Evolutionary conservation across 1,140 invertebrate genomes (phyloP), one percentile per base, ranked within the genome.

Genomic region (Cotesia chilonis): DNA sequence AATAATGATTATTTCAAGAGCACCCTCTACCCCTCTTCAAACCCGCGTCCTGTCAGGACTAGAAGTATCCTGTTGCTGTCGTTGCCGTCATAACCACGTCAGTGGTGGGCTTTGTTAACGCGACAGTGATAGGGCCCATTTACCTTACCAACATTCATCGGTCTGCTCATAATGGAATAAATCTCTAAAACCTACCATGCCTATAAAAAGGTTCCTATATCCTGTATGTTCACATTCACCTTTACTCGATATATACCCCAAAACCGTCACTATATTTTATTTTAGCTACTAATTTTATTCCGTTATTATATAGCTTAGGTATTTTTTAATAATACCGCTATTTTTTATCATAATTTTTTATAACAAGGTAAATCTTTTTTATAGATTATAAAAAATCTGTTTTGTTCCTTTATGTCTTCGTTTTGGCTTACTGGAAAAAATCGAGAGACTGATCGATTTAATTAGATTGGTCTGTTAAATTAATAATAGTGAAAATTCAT

Each of bases 91-190:
- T 78, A 78, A 81, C 75, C 80, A 81, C 77, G 79, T 82, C 80
- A 80, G 79, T 75, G 71, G 74, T 57, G 36, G 60, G 76, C 79
- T 79, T 83, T 83, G 80, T 83, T 76, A 76, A 75, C 68, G 76
- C 78, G 81, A 83, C 81, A 83, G 80, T 78, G 81, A 83, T 83
- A 83, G 78, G 80, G 81, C 81, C 81, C 80, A 82, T 83, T 83
- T 82, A 80, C 78, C 74, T 63, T 38, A 72, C 54, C 77, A 78
- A 75, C 78, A 79, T 80, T 80, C 75, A 70, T 35, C 64, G 67
- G 57, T 70, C 70, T 72, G 71, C 59, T 71, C 70, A 81, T 81
- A 81, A 81, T 81, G 74, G 78, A 75, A 81, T 78, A 80, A 80
- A 80, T 77, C 73, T 70, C 68, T 72, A 81, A 79, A 80, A 75